Conservation (phyloP, 2,797 vertebrate species). For the Peromyscus melanophrys region DNA sequence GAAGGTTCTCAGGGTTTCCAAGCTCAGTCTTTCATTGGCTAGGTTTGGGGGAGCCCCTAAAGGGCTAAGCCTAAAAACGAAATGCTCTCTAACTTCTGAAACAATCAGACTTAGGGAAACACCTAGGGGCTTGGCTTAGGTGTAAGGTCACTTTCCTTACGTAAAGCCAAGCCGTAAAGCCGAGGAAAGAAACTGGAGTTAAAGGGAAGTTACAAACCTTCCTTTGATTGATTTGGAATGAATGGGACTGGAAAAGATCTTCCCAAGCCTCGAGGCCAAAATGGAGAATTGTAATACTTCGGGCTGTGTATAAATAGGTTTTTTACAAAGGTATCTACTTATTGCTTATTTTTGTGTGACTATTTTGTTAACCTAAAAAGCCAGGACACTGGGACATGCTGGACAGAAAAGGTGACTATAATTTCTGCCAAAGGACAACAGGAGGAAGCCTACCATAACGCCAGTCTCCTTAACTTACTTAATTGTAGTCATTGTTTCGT, state of each 20-base stretch:
- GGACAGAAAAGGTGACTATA: slow-evolving; percentile 55
- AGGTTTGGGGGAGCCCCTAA: background rate
- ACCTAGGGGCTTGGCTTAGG: background rate
- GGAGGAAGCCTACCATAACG: background rate
- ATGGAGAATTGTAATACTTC: background rate
- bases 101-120: background rate
- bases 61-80: slow-evolving; percentile 41
- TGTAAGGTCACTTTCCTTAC: background rate
- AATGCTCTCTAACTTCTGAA: slow-evolving; percentile 2
- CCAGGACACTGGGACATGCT: slow-evolving; percentile 46
- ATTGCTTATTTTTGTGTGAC: background rate
- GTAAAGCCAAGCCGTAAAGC: background rate
- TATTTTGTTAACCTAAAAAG: slow-evolving; percentile 47
- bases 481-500: slow-evolving; percentile 53
- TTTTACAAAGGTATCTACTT: slow-evolving; percentile 25
- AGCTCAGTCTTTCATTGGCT: background rate
- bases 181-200: slow-evolving; percentile 15
- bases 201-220: slow-evolving; percentile 6
- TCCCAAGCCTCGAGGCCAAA: background rate
- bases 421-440: background rate
- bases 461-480: background rate
- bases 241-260: background rate
- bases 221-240: background rate
- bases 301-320: background rate
- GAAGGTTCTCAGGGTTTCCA: background rate